Percentiles rank a stretch among this genome's conserved stretches.
Conservation (phyloP, 1,140 invertebrate genomes). For the Akabosia matsudoensis region DNA sequence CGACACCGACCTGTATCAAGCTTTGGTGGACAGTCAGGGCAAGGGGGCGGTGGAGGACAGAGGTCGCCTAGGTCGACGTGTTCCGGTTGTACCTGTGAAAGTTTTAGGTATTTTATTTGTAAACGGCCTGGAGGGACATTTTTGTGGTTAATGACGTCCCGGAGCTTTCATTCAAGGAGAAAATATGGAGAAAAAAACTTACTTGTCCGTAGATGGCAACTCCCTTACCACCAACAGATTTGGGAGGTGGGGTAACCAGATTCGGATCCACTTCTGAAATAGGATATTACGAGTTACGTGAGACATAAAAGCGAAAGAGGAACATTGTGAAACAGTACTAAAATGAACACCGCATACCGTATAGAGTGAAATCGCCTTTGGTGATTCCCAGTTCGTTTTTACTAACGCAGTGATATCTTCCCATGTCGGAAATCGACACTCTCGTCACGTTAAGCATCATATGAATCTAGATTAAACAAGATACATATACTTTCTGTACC, state of each 20-base stretch:
- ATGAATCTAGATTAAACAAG: slow-evolving; percentile 42
- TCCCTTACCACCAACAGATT: slow-evolving; percentile 42
- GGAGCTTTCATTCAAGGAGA: too few species aligned
- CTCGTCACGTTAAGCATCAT: slow-evolving; percentile 74
- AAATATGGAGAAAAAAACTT: background rate
- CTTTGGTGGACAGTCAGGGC: slow-evolving; percentile 36
- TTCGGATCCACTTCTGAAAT: slow-evolving; percentile 55
- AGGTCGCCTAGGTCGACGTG: slow-evolving; percentile 59
- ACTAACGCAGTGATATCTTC: slow-evolving; percentile 74
- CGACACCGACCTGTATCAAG: slow-evolving; percentile 43
- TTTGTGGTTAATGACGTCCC: too few species aligned
- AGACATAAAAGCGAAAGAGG: background rate
- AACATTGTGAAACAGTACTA: background rate
- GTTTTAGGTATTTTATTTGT: background rate
- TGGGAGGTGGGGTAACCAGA: slow-evolving; percentile 52
- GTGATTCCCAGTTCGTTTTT: slow-evolving; percentile 76
- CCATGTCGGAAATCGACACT: slow-evolving; percentile 63
- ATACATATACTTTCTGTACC: background rate
- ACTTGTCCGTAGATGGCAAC: slow-evolving; percentile 52
- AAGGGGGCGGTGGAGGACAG: slow-evolving; percentile 56
- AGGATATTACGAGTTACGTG: slow-evolving; percentile 8
- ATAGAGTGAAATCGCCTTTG: slow-evolving; percentile 68
- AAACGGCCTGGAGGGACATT: background rate
- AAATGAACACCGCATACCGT: slow-evolving; percentile 60
- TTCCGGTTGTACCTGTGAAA: slow-evolving; percentile 50